Conservation (phyloP, 1,140 invertebrate genomes). For the Archivesica marissinica region DNA sequence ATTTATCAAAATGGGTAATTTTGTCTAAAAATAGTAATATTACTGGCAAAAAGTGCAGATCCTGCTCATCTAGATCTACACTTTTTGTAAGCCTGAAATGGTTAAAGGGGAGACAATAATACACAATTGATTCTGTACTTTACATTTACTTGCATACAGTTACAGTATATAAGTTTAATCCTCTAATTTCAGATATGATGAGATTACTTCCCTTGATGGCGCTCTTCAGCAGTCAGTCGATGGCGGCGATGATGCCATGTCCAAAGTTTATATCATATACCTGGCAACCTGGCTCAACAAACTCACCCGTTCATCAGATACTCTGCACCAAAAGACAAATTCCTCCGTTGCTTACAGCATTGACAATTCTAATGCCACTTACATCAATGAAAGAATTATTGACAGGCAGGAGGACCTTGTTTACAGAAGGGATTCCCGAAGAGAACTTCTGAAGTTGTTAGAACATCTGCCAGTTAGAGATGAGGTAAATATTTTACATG, state of each 20-base stretch:
- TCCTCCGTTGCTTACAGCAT: background rate
- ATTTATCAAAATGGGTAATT: too few relatives aligned
- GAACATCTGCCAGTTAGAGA: slow-evolving; percentile 41
- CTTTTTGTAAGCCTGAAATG: too few relatives aligned
- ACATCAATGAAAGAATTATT: background rate
- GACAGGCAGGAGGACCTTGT: background rate
- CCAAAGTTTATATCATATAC: slow-evolving; percentile 54
- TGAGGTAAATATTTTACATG: slow-evolving; percentile 39
- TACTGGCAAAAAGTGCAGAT: too few relatives aligned
- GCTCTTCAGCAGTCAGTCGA: slow-evolving; percentile 20
- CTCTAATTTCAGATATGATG: slow-evolving; percentile 47
- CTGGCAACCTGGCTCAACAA: slow-evolving; percentile 53
- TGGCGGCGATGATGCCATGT: slow-evolving; percentile 35
- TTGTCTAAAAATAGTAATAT: too few relatives aligned
- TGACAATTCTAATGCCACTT: background rate
- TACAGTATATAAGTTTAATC: background rate
- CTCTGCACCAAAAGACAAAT: background rate
- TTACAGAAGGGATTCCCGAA: background rate
- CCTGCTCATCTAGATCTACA: too few relatives aligned
- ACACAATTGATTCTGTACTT: too few relatives aligned
- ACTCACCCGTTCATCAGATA: slow-evolving; percentile 7
- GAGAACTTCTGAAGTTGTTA: slow-evolving; percentile 25
- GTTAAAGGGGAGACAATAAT: too few relatives aligned
- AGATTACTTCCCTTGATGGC: slow-evolving; percentile 14
- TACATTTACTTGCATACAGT: too few relatives aligned